Evolutionary conservation across 1,140 invertebrate genomes (phyloP), one percentile per base, ranked within the genome.

Genomic region (Ectropis grisescens): DNA sequence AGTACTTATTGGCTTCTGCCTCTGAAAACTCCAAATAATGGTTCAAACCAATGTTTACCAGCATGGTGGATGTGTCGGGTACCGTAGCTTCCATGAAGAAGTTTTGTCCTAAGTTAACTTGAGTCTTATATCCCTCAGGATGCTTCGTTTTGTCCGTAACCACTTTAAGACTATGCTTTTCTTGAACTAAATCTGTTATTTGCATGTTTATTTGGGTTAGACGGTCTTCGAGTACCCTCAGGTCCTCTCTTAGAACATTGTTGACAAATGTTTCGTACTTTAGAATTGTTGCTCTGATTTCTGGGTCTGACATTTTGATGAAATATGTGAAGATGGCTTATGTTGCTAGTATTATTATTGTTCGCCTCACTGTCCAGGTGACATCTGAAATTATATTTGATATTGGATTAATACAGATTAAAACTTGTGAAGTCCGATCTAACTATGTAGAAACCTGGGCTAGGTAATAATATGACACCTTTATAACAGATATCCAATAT

Each of bases 51-150:
- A 94, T 81, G 54, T 90, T 85, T n/a, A 95, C 79, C 26, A 90
- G 70, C 30, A 95, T 87, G 13, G 68, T 85, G 0, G 88, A 87
- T 31, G 89, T 83, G 66, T 94, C 85, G 9, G 85, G 72, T 0
- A 93, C 88, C 44, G 86, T 83, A 23, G 90, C 90, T 65, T 92
- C 86, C 58, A 92, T 85, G 49, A 89, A 92, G 29, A 91, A 88
- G 67, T 90, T 91, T 47, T 90, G 89, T 11, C 92, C 92, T 15
- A 93, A 55, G 58, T 94, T 91, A 11, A 94, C 82, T 83, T 93
- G 88, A 0, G 91, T 91, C 62, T 93, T 93, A 19, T 92, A 87
- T 8, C 88, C 89, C 29, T 82, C 69, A 2, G 79, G 62, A 28
- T 84, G 57, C 1, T 84, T 47, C 2, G 74, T 64, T 39, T 85